Conservation (phyloP, 2,113 vertebrate genomes). For the Machaerirhynchus nigripectus region DNA sequence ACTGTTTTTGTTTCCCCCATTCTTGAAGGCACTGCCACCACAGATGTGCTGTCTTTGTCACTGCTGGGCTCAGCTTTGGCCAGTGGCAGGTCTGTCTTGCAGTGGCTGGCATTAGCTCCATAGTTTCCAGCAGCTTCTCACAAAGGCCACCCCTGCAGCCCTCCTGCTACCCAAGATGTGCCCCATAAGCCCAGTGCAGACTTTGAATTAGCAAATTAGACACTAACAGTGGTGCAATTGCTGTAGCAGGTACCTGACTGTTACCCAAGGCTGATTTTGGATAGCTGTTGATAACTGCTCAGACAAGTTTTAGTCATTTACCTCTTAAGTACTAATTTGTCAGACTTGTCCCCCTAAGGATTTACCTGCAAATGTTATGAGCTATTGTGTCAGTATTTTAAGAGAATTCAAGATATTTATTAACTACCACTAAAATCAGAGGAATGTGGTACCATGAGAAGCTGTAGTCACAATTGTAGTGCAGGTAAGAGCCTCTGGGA, state of each 20-base stretch:
- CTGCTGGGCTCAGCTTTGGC: background rate
- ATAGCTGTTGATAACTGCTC: background rate
- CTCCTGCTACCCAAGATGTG: background rate
- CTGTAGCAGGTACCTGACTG: background rate
- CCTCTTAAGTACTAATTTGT: background rate
- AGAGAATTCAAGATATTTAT: background rate
- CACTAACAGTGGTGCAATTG: background rate
- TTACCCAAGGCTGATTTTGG: background rate
- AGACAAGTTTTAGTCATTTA: background rate
- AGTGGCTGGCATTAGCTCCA: background rate
- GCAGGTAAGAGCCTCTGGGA: background rate
- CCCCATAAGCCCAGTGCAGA: background rate
- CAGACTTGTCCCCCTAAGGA: background rate
- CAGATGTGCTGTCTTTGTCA: background rate
- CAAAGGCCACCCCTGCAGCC: background rate
- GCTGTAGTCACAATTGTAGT: background rate
- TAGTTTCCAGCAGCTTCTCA: background rate
- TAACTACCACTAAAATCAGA: background rate
- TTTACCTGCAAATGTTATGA: background rate
- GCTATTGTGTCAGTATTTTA: background rate
- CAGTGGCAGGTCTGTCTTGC: background rate
- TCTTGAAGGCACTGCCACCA: too few species aligned
- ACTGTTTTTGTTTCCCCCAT: background rate
- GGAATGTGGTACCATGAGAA: background rate
- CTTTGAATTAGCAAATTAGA: background rate